A percentile compares a stretch with the other conserved stretches of the same genome.
phyloP scores from a whole-genome alignment of 2,888 invertebrate genomes.

The Leptothorax acervorum region DNA sequence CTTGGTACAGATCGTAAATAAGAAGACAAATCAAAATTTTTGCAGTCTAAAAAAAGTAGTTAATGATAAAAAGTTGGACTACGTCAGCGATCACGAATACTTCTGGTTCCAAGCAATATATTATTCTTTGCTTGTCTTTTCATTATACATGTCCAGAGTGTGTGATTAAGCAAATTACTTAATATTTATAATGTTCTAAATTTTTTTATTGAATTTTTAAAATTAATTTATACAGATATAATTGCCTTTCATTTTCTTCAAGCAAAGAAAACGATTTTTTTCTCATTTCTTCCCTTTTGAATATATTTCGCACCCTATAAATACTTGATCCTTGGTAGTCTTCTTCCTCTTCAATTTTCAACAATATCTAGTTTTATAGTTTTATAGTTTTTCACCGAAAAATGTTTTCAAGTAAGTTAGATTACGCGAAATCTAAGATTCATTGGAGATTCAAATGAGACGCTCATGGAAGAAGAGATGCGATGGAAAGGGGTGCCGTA shows the following conservation, averaged over 20 bases:
- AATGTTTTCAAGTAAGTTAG: neutral
- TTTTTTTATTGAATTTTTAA: neutral
- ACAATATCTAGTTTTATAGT: neutral
- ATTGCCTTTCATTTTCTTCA: neutral
- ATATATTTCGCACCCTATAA: neutral
- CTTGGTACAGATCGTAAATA: neutral
- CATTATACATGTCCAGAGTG: neutral
- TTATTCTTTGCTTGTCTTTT: slow-evolving; percentile 35
- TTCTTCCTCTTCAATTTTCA: neutral
- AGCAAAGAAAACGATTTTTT: neutral
- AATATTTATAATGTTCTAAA: neutral
- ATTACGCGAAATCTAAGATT: neutral
- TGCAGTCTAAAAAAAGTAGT: neutral
- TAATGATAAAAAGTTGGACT: neutral
- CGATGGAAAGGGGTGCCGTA: neutral
- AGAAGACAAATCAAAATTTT: neutral
- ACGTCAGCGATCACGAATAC: neutral
- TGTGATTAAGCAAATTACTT: neutral
- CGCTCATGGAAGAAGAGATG: neutral
- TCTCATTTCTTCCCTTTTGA: neutral
- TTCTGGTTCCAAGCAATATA: neutral
- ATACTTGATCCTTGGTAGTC: neutral
- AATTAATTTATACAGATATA: neutral
- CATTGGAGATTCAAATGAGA: slow-evolving; percentile 25
- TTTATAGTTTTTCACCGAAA: neutral